These are phyloP conservation scores for Bombus soroeensis DNA, from an alignment of 1,140 invertebrate species.

Conservation along the genomic window DNA sequence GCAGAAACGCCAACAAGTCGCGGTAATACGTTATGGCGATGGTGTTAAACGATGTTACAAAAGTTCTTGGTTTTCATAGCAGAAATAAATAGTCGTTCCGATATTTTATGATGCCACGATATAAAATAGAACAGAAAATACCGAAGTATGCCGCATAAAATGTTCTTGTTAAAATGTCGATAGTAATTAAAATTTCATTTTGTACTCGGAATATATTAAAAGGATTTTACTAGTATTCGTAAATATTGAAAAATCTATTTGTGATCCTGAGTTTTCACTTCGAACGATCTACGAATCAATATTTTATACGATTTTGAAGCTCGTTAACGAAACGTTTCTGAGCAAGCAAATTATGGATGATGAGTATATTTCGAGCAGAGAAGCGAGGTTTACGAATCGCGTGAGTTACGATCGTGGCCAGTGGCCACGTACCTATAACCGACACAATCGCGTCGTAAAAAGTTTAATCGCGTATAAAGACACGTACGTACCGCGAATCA, in stretches of 20 bases:
- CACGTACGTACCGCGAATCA: conserved; percentile 24
- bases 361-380: background rate
- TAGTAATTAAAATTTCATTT: no score
- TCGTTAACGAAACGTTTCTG: background rate
- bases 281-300: background rate
- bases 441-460: conserved; percentile 31
- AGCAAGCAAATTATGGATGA: background rate
- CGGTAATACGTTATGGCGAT: background rate
- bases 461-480: conserved; percentile 42
- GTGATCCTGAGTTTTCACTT: background rate
- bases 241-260: background rate
- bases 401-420: conserved; percentile 22
- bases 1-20: background rate
- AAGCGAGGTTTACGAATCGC: background rate
- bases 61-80: no score
- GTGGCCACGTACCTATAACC: background rate
- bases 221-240: no score
- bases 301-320: background rate
- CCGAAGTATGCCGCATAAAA: no score
- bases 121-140: no score
- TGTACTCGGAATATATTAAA: no score
- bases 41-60: background rate
- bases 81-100: no score
- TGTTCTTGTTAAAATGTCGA: background rate
- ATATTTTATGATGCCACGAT: no score